Evolutionary conservation across 2,888 invertebrate genomes (phyloP), one percentile per base, ranked within the genome.

Genomic region (Diogma glabrata): DNA sequence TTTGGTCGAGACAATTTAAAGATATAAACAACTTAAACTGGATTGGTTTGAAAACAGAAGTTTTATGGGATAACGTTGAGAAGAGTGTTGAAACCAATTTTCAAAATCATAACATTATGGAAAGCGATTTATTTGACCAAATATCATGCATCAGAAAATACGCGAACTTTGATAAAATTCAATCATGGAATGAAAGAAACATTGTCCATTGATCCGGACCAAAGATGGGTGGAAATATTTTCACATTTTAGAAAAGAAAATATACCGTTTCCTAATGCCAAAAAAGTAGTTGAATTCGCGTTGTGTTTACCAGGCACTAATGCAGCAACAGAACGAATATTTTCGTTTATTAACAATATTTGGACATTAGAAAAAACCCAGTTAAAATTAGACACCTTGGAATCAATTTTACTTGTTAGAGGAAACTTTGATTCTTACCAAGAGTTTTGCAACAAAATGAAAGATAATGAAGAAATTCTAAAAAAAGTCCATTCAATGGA

Each of bases 341-440:
- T 47, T 47, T 52, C 47, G 16, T 43, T 50, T 24, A 40, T 50
- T 24, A 52, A 50, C 40, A 47, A 51, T 23, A 51, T 53, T 17
- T 51, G 48, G 51, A 53, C 48, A 9, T 33, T 33, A 43, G 53
- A 43, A 51, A 53, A 51, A n/a, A n/a, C n/a, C n/a, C n/a, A n/a
- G n/a, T n/a, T n/a, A n/a, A n/a, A n/a, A n/a, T n/a, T n/a, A n/a
- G n/a, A n/a, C n/a, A n/a, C n/a, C n/a, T n/a, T n/a, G n/a, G n/a
- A n/a, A n/a, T n/a, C n/a, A n/a, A n/a, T n/a, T n/a, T n/a, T n/a
- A n/a, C n/a, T n/a, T n/a, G n/a, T n/a, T n/a, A n/a, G n/a, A n/a
- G n/a, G n/a, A n/a, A n/a, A n/a, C n/a, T n/a, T n/a, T n/a, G n/a
- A n/a, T n/a, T n/a, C n/a, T n/a, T n/a, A n/a, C n/a, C n/a, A n/a